Conservation (phyloP, 1,140 invertebrate species). For the Spodoptera frugiperda region DNA sequence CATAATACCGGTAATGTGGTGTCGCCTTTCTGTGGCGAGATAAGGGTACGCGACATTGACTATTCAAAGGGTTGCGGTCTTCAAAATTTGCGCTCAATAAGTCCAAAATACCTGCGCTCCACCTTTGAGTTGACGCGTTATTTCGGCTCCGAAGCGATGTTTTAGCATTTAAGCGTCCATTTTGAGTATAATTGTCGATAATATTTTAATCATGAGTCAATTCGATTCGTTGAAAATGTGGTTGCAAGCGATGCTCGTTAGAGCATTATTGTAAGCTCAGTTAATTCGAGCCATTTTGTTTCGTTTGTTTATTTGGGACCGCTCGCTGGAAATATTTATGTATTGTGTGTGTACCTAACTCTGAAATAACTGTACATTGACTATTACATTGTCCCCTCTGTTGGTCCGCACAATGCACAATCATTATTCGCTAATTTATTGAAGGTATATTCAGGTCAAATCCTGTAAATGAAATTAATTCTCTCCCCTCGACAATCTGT, state of each 20-base stretch:
- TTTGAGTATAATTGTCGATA: constrained; percentile 50
- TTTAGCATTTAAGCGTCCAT: constrained; percentile 40
- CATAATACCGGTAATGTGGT: constrained; percentile 85
- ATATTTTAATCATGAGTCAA: constrained; percentile 65
- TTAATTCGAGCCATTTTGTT: constrained; percentile 49
- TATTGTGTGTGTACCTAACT: constrained; percentile 15
- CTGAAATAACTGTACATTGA: background rate
- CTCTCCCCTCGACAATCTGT: constrained; percentile 23
- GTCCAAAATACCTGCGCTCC: constrained; percentile 78
- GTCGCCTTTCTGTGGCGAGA: constrained; percentile 85
- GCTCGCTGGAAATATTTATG: constrained; percentile 39
- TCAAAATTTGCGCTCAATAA: constrained; percentile 86
- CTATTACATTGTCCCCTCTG: background rate
- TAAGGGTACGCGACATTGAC: constrained; percentile 86
- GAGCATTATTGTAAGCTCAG: constrained; percentile 52
- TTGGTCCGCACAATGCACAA: background rate
- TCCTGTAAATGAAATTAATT: constrained; percentile 40
- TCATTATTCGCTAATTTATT: constrained; percentile 28
- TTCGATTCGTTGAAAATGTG: constrained; percentile 57
- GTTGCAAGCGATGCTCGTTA: constrained; percentile 52
- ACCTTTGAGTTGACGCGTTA: constrained; percentile 71
- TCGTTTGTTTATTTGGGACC: constrained; percentile 39
- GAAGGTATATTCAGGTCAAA: constrained; percentile 33
- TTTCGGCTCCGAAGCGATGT: constrained; percentile 56
- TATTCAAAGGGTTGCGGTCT: constrained; percentile 86